Evolutionary conservation across 2,888 invertebrate genomes (phyloP).

Genomic region (Dorcus parallelipipedus): DNA sequence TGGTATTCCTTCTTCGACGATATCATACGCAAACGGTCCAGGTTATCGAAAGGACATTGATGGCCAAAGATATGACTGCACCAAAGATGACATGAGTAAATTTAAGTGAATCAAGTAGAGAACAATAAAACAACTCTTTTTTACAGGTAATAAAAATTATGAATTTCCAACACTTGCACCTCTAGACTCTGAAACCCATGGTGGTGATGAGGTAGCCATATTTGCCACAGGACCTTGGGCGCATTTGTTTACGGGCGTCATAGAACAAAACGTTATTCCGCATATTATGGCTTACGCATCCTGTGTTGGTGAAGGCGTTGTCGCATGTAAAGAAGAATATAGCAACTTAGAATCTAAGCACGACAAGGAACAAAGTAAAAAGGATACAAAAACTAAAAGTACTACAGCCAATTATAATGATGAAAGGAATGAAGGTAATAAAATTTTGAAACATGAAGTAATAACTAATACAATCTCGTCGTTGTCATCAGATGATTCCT

Average conservation of each 20-base stretch:
- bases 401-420: no score
- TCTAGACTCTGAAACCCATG: conserved; percentile 64
- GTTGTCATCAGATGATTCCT: no score
- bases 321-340: conserved; percentile 37
- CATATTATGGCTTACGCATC: conserved; percentile 72
- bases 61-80: conserved; percentile 52
- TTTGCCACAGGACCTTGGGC: conserved; percentile 77
- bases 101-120: not conserved
- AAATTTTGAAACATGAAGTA: no score
- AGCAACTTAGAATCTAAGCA: not conserved
- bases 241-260: conserved; percentile 74
- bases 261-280: conserved; percentile 76
- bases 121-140: conserved; percentile 11
- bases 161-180: conserved; percentile 63
- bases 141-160: conserved; percentile 50
- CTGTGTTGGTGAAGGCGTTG: conserved; percentile 63
- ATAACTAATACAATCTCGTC: no score
- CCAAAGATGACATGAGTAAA: conserved; percentile 49
- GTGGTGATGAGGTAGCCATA: conserved; percentile 72
- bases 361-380: no score
- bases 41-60: conserved; percentile 51
- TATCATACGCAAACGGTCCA: conserved; percentile 75
- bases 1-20: conserved; percentile 62
- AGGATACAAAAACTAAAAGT: no score
- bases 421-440: no score